Conservation (phyloP, 2,888 invertebrate species). For the Pyrochroa serraticornis region DNA sequence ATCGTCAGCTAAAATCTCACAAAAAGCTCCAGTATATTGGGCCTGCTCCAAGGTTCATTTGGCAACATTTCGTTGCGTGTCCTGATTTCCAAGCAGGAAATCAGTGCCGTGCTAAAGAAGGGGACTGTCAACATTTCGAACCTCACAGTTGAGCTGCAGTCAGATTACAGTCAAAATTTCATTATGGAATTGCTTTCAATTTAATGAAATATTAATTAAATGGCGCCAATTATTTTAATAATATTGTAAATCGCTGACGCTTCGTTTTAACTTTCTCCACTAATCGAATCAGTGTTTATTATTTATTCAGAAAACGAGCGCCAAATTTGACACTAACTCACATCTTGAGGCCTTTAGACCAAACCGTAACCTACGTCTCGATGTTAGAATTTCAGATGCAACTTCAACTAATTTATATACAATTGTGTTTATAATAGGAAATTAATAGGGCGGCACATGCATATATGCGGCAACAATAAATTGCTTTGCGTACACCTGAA, state of each 20-base stretch:
- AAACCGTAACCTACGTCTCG: too few relatives aligned
- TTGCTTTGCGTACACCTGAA: conserved; percentile 27
- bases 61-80: conserved; percentile 32
- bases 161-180: conserved; percentile 17
- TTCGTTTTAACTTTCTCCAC: too few relatives aligned
- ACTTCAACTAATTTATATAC: conserved; percentile 1
- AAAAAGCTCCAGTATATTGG: conserved; percentile 28
- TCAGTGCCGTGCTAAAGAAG: conserved; percentile 22
- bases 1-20: conserved; percentile 27
- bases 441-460: too few relatives aligned
- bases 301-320: too few relatives aligned
- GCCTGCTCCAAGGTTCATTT: conserved; percentile 30
- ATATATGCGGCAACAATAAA: conserved; percentile 26
- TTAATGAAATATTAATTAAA: neutral
- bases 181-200: conserved; percentile 23
- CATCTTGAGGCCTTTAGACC: too few relatives aligned
- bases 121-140: conserved; percentile 16
- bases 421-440: too few relatives aligned
- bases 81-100: conserved; percentile 30
- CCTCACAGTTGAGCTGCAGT: conserved; percentile 17
- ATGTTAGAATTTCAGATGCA: too few relatives aligned
- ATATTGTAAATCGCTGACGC: conserved; percentile 2
- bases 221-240: conserved; percentile 3
- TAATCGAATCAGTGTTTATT: too few relatives aligned
- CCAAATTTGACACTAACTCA: too few relatives aligned